A percentile compares a stretch with the other conserved stretches of the same genome.
Conservation (phyloP, 2,113 vertebrate genomes). For the Xyrauchen texanus region DNA sequence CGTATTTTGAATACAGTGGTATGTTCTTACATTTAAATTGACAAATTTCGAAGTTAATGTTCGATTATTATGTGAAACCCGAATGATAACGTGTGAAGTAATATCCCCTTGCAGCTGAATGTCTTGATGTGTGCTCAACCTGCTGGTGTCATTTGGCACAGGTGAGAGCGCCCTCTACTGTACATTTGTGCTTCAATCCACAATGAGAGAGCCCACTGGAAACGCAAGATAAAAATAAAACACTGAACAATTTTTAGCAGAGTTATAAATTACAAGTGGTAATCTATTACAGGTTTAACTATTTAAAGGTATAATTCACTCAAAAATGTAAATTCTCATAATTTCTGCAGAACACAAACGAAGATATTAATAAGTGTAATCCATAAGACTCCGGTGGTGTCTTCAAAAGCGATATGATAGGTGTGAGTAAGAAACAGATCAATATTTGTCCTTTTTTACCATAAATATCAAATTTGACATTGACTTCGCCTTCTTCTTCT, state of each 20-base stretch:
- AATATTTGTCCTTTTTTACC: too few species aligned
- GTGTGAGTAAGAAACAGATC: too few species aligned
- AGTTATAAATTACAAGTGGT: background rate
- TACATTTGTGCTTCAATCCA: constrained; percentile 5
- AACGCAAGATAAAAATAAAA: too few species aligned
- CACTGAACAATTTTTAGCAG: background rate
- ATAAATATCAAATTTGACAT: too few species aligned
- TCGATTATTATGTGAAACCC: background rate
- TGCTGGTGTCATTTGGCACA: constrained; percentile 43
- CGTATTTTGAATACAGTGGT: background rate
- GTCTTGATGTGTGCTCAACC: background rate
- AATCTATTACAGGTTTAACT: background rate
- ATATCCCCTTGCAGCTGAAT: background rate
- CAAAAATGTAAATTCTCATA: too few species aligned
- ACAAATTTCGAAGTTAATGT: background rate
- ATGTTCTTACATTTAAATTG: background rate
- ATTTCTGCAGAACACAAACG: too few species aligned
- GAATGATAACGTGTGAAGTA: background rate
- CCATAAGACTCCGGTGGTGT: too few species aligned
- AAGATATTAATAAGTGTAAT: too few species aligned
- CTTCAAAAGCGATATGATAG: too few species aligned
- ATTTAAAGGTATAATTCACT: too few species aligned
- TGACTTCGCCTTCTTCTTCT: too few species aligned
- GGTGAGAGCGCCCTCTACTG: constrained; percentile 76
- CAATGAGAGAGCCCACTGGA: background rate